Base-by-base conservation (phyloP, 2,113 vertebrate species). In the Carassius gibelio region DNA sequence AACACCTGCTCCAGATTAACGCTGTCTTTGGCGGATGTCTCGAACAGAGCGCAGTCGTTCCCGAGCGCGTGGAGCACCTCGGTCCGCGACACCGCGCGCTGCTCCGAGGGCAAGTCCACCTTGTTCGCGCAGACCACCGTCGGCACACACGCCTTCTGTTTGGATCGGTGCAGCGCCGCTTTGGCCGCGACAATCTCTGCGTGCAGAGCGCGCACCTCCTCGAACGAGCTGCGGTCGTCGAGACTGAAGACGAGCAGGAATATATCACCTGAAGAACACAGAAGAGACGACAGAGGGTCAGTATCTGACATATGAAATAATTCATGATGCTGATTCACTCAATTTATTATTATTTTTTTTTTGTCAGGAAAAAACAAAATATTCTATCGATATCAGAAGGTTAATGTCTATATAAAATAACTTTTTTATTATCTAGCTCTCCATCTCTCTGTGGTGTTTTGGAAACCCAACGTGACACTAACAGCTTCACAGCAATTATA, bases 191-290 rank as follows among this genome's bases (percentile, higher is more conserved):
- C 42, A 15, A 95, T 95, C 89, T 95, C 94, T 0, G 84, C 45
- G 38, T 90, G 90, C 76, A 95, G 91, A 36, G 89, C 71, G 83
- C 94, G 90, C 59, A 94, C 93, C 83, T 95, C 94, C 5, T 94
- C 91, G 11, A 95, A 95, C 1, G 95, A 95, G 82, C 91, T 84
- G 8, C 91, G 90, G 83, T 95, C 94, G 59, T 95, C 92, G 4
- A 95, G 61, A 69, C 94, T 95, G 91, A 95, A 95, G 1, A 95
- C 92, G 0, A 95, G 91, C 45, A 95, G 92, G 38, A 95, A 95
- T 17, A 95, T 89, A 45, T 95, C 94, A 15, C 94, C 95, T 95
- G 90, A 21, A 21, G n/a, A 5, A 57, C n/a, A 34, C n/a, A 14
- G 84, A 1, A 69, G n/a, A 75, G 34, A 66, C 26, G 21, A 7